Percentiles rank a stretch among this genome's conserved stretches.
Conservation (phyloP, 1,140 invertebrate genomes). For the Heliconius himera region DNA sequence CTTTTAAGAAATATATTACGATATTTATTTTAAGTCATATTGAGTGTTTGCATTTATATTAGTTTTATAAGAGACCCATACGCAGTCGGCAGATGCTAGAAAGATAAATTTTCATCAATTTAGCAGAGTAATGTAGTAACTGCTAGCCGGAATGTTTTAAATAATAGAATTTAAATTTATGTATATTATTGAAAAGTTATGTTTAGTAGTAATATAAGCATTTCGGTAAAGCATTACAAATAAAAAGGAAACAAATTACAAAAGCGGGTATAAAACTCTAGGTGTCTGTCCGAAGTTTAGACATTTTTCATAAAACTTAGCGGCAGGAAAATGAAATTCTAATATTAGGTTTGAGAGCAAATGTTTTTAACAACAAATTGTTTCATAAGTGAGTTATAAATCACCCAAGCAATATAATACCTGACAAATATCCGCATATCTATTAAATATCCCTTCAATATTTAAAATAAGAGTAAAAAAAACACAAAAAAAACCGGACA, state of each 20-base stretch:
- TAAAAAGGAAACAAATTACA: constrained; percentile 78
- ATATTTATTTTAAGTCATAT: no score
- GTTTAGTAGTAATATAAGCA: constrained; percentile 42
- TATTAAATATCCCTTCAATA: no score
- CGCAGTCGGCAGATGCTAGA: no score
- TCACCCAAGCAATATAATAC: constrained; percentile 89
- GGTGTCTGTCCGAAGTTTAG: constrained; percentile 75
- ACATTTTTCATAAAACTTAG: constrained; percentile 81
- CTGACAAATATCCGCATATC: constrained; percentile 90
- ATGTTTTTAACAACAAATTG: constrained; percentile 77
- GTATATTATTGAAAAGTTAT: background rate
- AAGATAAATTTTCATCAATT: no score
- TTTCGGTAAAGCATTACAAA: constrained; percentile 55
- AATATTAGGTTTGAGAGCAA: constrained; percentile 78
- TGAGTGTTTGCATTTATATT: no score
- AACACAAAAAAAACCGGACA: no score
- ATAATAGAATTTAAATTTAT: background rate
- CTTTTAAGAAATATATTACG: no score
- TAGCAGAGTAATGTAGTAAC: no score
- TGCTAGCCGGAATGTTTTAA: no score
- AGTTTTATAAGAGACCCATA: no score
- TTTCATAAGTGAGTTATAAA: constrained; percentile 89
- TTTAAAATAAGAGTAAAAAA: no score
- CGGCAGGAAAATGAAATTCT: constrained; percentile 74
- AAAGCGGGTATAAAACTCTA: constrained; percentile 74